Conservation (phyloP, 2,797 vertebrate species). For the Xerus rutilus region DNA sequence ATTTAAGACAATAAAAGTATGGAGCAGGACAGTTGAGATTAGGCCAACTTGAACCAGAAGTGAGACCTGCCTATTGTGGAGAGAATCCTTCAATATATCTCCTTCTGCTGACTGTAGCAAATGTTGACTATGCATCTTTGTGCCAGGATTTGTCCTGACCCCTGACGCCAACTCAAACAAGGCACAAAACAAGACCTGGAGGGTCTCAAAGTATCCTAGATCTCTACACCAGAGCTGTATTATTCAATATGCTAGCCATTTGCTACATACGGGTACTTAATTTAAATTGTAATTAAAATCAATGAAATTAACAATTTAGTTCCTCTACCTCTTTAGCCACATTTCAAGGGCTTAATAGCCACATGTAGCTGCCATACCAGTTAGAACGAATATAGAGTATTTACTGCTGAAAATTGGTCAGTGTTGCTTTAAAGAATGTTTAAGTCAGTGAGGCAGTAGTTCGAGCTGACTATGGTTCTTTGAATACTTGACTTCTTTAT, state of each 20-base stretch:
- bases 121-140: rapidly evolving
- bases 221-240: not conserved
- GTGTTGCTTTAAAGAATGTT: not conserved
- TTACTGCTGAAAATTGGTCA: not conserved
- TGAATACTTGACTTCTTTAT: not conserved
- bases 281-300: not conserved
- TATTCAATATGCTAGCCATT: not conserved
- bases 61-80: not conserved
- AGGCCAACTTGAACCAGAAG: not conserved
- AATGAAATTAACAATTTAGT: not conserved
- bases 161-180: not conserved
- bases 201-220: not conserved
- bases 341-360: not conserved
- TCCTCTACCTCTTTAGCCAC: not conserved
- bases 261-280: not conserved
- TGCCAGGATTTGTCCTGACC: not conserved
- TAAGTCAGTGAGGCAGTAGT: not conserved
- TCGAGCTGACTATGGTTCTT: not conserved
- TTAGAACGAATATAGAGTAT: not conserved
- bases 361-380: not conserved
- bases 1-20: not conserved
- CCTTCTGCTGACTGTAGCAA: not conserved
- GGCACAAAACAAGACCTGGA: not conserved
- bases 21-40: not conserved
- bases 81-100: not conserved